Evolutionary conservation across 1,140 invertebrate species (phyloP).

Genomic region (Amphibalanus amphitrite): DNA sequence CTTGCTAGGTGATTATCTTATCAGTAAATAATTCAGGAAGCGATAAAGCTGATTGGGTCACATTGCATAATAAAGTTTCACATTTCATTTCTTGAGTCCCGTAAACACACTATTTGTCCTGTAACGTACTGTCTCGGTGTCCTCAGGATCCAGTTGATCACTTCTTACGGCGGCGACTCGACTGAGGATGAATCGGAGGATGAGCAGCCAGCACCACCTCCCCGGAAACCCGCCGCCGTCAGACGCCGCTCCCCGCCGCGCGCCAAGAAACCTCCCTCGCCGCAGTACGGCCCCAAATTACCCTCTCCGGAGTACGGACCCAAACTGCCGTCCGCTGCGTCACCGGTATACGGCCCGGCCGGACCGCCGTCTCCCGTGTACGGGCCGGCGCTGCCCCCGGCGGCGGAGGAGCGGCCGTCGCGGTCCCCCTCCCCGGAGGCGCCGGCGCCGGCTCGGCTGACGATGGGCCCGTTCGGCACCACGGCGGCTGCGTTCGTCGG

Average conservation of each 20-base stretch:
- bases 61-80: too few species aligned
- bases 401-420: background rate
- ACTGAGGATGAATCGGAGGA: background rate
- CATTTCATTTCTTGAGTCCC: too few species aligned
- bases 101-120: too few species aligned
- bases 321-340: background rate
- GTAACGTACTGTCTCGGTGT: too few species aligned
- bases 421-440: constrained; percentile 13
- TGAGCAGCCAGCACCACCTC: background rate
- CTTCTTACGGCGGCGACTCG: background rate
- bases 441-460: background rate
- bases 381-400: too few species aligned
- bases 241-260: background rate
- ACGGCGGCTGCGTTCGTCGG: constrained; percentile 11
- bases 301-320: background rate
- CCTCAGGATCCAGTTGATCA: background rate
- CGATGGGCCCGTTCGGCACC: background rate
- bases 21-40: too few species aligned
- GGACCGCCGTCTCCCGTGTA: background rate
- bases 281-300: background rate
- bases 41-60: too few species aligned
- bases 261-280: background rate
- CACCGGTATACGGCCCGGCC: background rate
- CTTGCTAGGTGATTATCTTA: too few species aligned
- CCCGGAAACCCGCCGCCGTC: too few species aligned